Evolutionary conservation across 2,888 invertebrate genomes (phyloP), one percentile per base, ranked within the genome.

Genomic region (Cylloceria caligata): DNA sequence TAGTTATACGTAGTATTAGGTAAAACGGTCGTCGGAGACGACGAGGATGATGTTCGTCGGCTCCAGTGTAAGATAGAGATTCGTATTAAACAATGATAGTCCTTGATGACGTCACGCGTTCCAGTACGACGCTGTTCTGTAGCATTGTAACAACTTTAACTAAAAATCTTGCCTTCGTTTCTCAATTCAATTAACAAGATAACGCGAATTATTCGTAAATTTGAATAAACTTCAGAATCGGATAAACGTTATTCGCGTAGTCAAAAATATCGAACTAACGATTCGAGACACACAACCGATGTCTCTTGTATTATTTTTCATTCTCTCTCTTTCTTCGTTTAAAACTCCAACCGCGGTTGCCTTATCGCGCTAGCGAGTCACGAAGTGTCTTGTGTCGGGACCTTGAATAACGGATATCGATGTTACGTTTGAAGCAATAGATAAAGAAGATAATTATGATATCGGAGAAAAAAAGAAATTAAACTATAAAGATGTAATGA

Each of bases 371-470:
- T 68, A 72, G 78, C 83, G 82, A 81, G 77, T 82, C 76, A 83
- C 83, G 30, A 86, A 87, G 89, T 89, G 89, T 89, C 89, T 89
- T 77, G 86, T 55, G n/a, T 80, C 73, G 86, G 80, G 87, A 88
- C 87, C 89, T 89, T 89, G 68, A 47, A 3, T 49, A 71, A 69
- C 30, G 39, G 39, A 39, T 39, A 36, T 30, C 49, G 60, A 67
- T 47, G 73, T 60, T 67, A 73, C 79, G 60, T 49, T 67, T 36
- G 19, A 24, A 39, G 24, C 62, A 21, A 72, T 45, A 36, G 49
- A 72, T 67, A 39, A 39, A 49, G 16, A 62, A 73, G 49, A 64
- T 42, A 52, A 45, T 4, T 62, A 36, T 62, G 30, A 34, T 34
- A n/a, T 36, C 49, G 30, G 39, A 34, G 45, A 47, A 57, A 45